Conservation (phyloP, 2,888 invertebrate species). For the Erebia epiphron region DNA sequence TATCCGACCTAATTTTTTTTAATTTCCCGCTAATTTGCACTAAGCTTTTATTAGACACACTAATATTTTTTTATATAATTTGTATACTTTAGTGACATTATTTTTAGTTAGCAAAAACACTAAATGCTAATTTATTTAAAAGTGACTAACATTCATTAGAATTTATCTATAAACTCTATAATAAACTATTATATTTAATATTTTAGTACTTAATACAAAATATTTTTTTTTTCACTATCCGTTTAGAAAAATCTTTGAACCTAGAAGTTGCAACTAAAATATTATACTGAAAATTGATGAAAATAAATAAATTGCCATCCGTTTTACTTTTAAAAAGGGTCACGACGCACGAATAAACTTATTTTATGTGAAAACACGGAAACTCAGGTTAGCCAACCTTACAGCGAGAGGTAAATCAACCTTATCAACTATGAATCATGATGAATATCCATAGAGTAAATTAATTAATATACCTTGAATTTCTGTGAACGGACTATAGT, state of each 20-base stretch:
- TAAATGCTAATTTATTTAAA: background rate
- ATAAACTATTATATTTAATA: conserved; percentile 11
- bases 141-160: conserved; percentile 8
- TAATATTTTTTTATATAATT: too few relatives aligned
- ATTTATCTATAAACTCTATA: conserved; percentile 9
- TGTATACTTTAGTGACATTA: conserved; percentile 2
- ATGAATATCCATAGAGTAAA: too few relatives aligned
- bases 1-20: too few relatives aligned
- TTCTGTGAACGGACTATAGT: too few relatives aligned
- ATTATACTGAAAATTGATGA: background rate
- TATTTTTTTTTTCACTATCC: background rate
- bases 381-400: too few relatives aligned
- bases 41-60: too few relatives aligned
- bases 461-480: too few relatives aligned
- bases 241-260: conserved; percentile 10
- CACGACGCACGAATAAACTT: too few relatives aligned
- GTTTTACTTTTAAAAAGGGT: background rate
- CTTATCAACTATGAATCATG: too few relatives aligned
- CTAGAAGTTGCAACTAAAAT: background rate
- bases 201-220: conserved; percentile 2
- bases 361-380: too few relatives aligned
- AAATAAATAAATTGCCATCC: background rate
- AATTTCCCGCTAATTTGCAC: too few relatives aligned
- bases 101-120: conserved; percentile 5
- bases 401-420: too few relatives aligned